Conservation (phyloP, 2,888 invertebrate genomes). For the Crocallis elinguaria region DNA sequence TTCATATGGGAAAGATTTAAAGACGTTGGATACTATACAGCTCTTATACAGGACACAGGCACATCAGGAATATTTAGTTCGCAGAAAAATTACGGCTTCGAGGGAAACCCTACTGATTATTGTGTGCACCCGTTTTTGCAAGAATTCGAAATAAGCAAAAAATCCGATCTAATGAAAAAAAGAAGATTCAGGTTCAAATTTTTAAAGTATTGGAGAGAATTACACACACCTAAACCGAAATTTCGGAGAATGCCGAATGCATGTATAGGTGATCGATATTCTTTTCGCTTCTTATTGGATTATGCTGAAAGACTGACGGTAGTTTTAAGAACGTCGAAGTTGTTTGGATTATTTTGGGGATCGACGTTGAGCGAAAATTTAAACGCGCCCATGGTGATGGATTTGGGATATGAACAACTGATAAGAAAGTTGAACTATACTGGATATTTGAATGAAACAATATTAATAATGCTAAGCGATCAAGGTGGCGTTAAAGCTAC, state of each 20-base stretch:
- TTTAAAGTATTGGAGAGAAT: no score
- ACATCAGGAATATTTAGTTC: slow-evolving; percentile 40
- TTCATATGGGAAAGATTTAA: slow-evolving; percentile 93
- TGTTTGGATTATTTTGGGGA: slow-evolving; percentile 93
- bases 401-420: slow-evolving; percentile 84
- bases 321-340: slow-evolving; percentile 80
- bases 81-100: slow-evolving; percentile 74
- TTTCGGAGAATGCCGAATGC: no score
- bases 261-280: slow-evolving; percentile 62
- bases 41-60: slow-evolving; percentile 91
- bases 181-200: no score
- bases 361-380: slow-evolving; percentile 91
- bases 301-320: slow-evolving; percentile 86
- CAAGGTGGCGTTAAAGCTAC: slow-evolving; percentile 91
- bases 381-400: slow-evolving; percentile 89
- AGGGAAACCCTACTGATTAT: slow-evolving; percentile 90
- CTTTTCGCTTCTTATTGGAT: slow-evolving; percentile 87
- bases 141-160: slow-evolving; percentile 71
- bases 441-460: slow-evolving; percentile 86
- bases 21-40: slow-evolving; percentile 88
- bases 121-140: slow-evolving; percentile 89
- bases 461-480: slow-evolving; percentile 90
- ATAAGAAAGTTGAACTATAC: slow-evolving; percentile 75
- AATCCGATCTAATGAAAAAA: no score
- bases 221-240: no score